Percentiles rank a stretch among this genome's conserved stretches.
Evolutionary conservation across 2,888 invertebrate genomes (phyloP).

Genomic region (Pseudanteris insignis): DNA sequence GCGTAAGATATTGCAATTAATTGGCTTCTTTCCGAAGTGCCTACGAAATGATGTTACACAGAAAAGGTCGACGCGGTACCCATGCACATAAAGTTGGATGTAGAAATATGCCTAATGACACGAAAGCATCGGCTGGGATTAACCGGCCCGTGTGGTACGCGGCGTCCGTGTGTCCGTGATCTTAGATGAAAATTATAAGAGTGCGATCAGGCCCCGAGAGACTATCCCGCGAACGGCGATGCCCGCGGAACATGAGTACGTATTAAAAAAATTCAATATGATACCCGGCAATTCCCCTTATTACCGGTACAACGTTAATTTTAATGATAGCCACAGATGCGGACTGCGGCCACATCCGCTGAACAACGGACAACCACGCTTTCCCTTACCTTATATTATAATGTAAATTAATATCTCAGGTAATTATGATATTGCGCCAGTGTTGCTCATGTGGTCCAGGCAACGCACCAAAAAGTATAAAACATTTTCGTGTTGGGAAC

Average conservation of each 20-base stretch:
- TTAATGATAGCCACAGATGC: constrained; percentile 56
- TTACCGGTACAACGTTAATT: constrained; percentile 58
- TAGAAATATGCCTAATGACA: constrained; percentile 3
- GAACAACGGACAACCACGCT: too few species aligned
- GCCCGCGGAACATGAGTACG: constrained; percentile 31
- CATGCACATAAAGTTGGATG: constrained; percentile 4
- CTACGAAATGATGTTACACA: too few species aligned
- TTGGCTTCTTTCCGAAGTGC: too few species aligned
- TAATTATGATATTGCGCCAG: too few species aligned
- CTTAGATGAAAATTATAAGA: constrained; percentile 34
- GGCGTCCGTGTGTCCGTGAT: constrained; percentile 9
- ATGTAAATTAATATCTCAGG: too few species aligned
- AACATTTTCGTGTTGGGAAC: too few species aligned
- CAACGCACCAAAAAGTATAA: too few species aligned
- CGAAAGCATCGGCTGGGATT: constrained; percentile 8
- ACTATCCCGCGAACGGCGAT: constrained; percentile 13
- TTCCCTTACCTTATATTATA: too few species aligned
- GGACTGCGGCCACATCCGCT: constrained; percentile 37
- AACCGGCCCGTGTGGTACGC: constrained; percentile 2
- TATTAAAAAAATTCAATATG: constrained; percentile 61
- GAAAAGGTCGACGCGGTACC: too few species aligned
- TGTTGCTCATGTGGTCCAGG: too few species aligned
- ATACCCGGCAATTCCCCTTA: constrained; percentile 57
- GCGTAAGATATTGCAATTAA: too few species aligned
- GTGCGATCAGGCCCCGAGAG: constrained; percentile 13